A percentile compares a stretch with the other conserved stretches of the same genome.
Evolutionary conservation across 1,140 invertebrate species (phyloP).

Genomic region (Centruroides sculpturatus): DNA sequence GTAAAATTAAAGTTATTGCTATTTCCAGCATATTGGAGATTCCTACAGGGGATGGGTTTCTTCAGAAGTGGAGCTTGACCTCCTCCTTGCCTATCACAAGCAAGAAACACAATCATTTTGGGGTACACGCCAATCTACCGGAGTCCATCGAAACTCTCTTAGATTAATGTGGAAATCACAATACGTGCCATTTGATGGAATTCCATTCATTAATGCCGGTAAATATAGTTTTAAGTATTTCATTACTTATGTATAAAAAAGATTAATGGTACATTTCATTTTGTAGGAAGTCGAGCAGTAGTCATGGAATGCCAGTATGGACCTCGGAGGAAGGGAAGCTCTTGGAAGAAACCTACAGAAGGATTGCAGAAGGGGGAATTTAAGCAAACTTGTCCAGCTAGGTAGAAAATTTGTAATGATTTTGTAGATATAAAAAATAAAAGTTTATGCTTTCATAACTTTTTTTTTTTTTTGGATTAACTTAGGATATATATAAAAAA

Average conservation of each 20-base stretch:
- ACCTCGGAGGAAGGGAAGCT: conserved; percentile 26
- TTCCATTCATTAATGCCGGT: conserved; percentile 32
- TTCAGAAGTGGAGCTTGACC: conserved; percentile 28
- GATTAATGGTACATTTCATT: conserved; percentile 1
- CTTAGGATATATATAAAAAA: conserved; percentile 31
- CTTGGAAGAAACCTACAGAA: conserved; percentile 14
- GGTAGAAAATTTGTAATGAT: conserved; percentile 16
- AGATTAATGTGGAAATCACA: conserved; percentile 34
- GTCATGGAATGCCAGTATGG: conserved; percentile 34
- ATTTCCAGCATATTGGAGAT: conserved; percentile 28
- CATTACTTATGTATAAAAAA: neutral
- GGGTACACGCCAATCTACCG: conserved; percentile 31
- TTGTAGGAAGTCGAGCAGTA: conserved; percentile 28
- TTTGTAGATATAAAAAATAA: neutral
- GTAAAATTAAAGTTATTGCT: too few species aligned
- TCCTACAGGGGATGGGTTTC: conserved; percentile 31
- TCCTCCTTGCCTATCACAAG: conserved; percentile 29
- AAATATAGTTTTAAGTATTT: neutral
- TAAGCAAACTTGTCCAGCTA: conserved; percentile 30
- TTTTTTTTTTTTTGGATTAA: neutral
- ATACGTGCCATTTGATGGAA: conserved; percentile 33
- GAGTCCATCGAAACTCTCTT: conserved; percentile 26
- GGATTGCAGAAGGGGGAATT: conserved; percentile 18
- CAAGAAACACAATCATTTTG: conserved; percentile 32
- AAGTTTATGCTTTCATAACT: too few species aligned